These are phyloP conservation scores for Drosophila stalkeri DNA, from an alignment of 2,888 invertebrate genomes.

Conservation along the genomic window DNA sequence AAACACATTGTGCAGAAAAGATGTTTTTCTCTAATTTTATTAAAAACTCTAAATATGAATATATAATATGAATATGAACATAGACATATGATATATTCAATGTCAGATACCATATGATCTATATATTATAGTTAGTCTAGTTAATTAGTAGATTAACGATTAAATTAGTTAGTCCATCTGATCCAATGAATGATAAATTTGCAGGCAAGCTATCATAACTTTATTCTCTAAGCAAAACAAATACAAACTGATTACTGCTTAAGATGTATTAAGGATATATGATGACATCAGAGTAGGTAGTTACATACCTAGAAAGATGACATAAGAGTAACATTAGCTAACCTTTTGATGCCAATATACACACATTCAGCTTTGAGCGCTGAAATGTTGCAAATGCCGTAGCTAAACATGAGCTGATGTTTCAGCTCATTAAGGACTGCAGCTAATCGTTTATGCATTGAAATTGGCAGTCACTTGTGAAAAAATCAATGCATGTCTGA, in stretches of 20 bases:
- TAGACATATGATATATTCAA: too few relatives aligned
- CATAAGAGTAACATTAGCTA: background rate
- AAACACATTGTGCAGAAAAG: too few relatives aligned
- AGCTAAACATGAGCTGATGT: constrained; percentile 31
- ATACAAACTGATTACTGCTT: background rate
- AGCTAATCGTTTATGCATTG: constrained; percentile 77
- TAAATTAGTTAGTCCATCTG: too few relatives aligned
- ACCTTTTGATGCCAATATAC: background rate
- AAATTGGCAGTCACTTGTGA: constrained; percentile 78
- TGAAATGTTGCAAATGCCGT: background rate
- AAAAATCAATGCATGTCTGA: constrained; percentile 81
- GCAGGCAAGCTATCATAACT: background rate
- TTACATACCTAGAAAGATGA: too few relatives aligned
- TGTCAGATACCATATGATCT: too few relatives aligned
- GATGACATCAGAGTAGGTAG: background rate
- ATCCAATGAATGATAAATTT: too few relatives aligned
- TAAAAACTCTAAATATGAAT: too few relatives aligned
- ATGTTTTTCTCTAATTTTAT: too few relatives aligned
- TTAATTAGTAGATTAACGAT: too few relatives aligned
- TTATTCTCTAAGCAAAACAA: background rate
- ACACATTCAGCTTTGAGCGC: background rate
- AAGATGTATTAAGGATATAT: background rate
- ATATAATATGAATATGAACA: too few relatives aligned
- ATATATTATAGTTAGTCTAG: too few relatives aligned
- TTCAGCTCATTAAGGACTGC: constrained; percentile 65